Evolutionary conservation across 2,113 vertebrate genomes (phyloP).

Genomic region (Callithrix jacchus): DNA sequence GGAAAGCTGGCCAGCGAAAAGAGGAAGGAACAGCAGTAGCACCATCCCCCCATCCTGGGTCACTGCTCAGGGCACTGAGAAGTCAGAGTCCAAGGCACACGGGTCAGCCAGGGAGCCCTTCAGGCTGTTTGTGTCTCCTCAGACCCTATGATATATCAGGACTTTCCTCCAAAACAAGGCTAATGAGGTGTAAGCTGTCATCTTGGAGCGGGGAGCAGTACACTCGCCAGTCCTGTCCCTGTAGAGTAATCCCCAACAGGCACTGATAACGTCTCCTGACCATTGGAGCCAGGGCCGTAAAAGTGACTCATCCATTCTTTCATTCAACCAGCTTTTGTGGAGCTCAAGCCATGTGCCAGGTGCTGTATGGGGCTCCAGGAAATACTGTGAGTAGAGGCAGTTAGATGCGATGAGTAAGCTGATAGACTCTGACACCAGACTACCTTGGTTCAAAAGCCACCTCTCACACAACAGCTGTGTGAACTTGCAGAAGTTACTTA

Average conservation of each 20-base stretch:
- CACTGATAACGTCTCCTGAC: neutral
- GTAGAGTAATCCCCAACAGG: neutral
- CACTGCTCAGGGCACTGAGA: neutral
- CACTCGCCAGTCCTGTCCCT: neutral
- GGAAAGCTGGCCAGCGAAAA: neutral
- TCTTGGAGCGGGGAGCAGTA: neutral
- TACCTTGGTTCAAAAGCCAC: neutral
- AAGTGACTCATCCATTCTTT: neutral
- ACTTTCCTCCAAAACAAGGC: neutral
- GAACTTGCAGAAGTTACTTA: neutral
- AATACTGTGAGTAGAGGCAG: neutral
- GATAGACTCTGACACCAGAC: neutral
- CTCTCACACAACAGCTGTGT: neutral
- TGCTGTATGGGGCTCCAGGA: neutral
- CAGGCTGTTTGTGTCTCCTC: neutral
- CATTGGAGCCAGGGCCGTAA: neutral
- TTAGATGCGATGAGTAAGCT: neutral
- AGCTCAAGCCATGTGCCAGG: neutral
- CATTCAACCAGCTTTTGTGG: neutral
- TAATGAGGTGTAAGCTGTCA: neutral
- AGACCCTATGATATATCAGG: neutral
- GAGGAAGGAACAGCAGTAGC: rapidly evolving
- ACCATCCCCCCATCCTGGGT: neutral
- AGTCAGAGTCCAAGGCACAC: neutral
- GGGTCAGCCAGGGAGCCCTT: neutral